Conservation (phyloP, 2,888 invertebrate genomes). For the Cryptophagus acutangulus region DNA sequence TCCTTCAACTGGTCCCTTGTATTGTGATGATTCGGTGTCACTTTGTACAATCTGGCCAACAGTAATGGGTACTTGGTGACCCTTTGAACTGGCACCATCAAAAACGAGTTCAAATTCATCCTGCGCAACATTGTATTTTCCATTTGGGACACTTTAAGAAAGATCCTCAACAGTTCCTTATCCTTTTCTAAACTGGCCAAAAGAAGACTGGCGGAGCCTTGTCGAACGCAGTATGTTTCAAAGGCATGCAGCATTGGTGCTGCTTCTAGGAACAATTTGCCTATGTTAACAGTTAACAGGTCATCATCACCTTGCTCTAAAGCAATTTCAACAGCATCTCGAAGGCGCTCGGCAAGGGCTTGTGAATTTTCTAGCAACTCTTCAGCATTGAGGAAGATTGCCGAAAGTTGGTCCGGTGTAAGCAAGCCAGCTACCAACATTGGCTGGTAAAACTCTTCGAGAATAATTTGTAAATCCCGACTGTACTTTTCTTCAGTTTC, state of each 20-base stretch:
- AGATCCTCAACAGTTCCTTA: slow-evolving; percentile 88
- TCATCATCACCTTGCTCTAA: slow-evolving; percentile 78
- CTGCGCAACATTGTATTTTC: slow-evolving; percentile 87
- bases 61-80: slow-evolving; percentile 95
- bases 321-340: slow-evolving; percentile 82
- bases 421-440: slow-evolving; percentile 89
- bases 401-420: slow-evolving; percentile 84
- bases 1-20: slow-evolving; percentile 78
- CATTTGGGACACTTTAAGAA: slow-evolving; percentile 93
- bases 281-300: slow-evolving; percentile 82
- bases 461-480: slow-evolving; percentile 83
- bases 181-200: slow-evolving; percentile 90
- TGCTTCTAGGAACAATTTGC: slow-evolving; percentile 84
- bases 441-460: slow-evolving; percentile 89
- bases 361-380: slow-evolving; percentile 83
- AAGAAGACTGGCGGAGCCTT: slow-evolving; percentile 82
- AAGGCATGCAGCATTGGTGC: slow-evolving; percentile 91
- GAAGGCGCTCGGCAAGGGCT: slow-evolving; percentile 77
- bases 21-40: slow-evolving; percentile 78
- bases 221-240: slow-evolving; percentile 91
- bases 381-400: slow-evolving; percentile 90
- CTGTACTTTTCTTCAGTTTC: slow-evolving; percentile 96
- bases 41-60: slow-evolving; percentile 83
- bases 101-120: slow-evolving; percentile 96
- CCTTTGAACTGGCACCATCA: slow-evolving; percentile 96